Evolutionary conservation across 2,888 invertebrate genomes (phyloP), one percentile per base, ranked within the genome.

Genomic region (Oscheius sp.): DNA sequence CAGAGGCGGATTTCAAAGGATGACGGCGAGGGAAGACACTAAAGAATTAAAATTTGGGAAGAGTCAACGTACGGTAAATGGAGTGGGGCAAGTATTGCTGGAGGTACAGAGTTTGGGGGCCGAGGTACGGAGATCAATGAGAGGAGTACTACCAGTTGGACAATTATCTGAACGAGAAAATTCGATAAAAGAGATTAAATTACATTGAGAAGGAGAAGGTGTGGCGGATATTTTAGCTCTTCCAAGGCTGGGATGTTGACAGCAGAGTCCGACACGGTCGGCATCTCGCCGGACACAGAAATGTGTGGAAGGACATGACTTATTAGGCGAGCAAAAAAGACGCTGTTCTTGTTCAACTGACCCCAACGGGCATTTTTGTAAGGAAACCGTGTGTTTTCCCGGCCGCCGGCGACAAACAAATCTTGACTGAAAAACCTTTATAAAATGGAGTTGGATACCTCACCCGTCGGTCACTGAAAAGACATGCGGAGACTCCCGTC

Each of bases 361-460:
- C 45, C 70, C 59, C 2, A 59, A 21, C 16, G 59, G 70, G 25
- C 61, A 59, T 46, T 70, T 70, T 21, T 70, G 58, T 6, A 52
- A 52, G 9, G 69, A 69, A 21, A 55, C 55, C 18, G 68, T 72
- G 13, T 71, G 74, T 25, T 82, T 69, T 13, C 76, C 74, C 52
- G 82, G 82, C 5, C 86, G 73, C 23, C 78, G 74, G 66, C 86
- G 85, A 61, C 86, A 86, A 6, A 85, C 85, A 45, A 86, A 86
- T 43, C 84, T 75, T n/a, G 18, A 18, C 72, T 72, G 56, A 66
- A 66, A 1, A 7, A 45, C 41, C 7, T 58, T 27, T 52, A n/a
- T 21, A 23, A 45, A 71, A 66, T 5, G 46, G 25, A 49, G 21
- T 1, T 35, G 16, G 18, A 5, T 0, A 0, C 46, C 53, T 21